These are phyloP conservation scores for Uropsilus gracilis DNA, from an alignment of 2,113 vertebrate genomes.

Conservation along the genomic window DNA sequence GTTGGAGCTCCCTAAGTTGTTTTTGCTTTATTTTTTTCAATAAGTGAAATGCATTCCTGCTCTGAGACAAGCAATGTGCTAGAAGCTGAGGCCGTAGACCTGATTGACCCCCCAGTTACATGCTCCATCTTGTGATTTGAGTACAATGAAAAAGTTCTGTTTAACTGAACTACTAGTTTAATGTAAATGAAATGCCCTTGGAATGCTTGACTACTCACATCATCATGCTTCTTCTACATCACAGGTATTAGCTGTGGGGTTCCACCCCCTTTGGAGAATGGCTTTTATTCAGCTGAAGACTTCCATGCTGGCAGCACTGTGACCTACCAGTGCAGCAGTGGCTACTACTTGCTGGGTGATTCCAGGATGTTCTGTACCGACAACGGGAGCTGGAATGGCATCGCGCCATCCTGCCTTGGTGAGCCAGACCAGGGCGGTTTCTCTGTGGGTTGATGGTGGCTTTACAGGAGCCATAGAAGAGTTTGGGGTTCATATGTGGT, in stretches of 20 bases:
- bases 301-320: slow-evolving; percentile 92
- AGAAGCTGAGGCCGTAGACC: neutral
- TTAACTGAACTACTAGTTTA: neutral
- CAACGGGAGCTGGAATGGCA: slow-evolving; percentile 94
- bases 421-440: slow-evolving; percentile 53
- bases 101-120: neutral
- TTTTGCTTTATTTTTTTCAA: neutral
- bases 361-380: slow-evolving; percentile 93
- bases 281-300: slow-evolving; percentile 91
- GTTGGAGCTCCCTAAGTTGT: neutral
- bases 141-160: neutral
- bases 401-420: slow-evolving; percentile 95
- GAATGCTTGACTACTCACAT: neutral
- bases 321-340: slow-evolving; percentile 93
- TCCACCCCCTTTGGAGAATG: slow-evolving; percentile 92
- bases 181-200: neutral
- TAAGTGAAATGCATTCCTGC: neutral
- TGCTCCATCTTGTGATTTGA: neutral
- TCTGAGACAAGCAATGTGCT: neutral
- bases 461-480: neutral
- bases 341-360: slow-evolving; percentile 96
- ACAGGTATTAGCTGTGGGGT: slow-evolving; percentile 93
- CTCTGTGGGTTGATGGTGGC: neutral
- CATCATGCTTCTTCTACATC: neutral
- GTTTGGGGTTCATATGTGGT: neutral